Percentiles rank a stretch among this genome's conserved stretches.
Evolutionary conservation across 1,140 invertebrate species (phyloP).

Genomic region (Listronotus bonariensis): DNA sequence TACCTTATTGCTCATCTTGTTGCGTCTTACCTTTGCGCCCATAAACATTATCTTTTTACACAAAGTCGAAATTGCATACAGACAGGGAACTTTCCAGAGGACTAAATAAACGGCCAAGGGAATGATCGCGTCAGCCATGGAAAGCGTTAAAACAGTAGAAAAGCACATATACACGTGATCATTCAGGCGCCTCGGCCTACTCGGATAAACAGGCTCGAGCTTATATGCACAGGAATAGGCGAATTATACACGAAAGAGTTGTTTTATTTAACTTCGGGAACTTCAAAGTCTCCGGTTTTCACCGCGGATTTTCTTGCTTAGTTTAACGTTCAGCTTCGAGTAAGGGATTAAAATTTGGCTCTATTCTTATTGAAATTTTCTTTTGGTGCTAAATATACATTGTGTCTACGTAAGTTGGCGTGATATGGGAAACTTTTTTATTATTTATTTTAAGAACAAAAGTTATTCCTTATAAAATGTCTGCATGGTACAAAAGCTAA

Average conservation of each 20-base stretch:
- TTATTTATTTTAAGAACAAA: no score
- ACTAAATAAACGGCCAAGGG: slow-evolving; percentile 14
- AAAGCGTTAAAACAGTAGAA: slow-evolving; percentile 13
- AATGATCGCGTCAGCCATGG: slow-evolving; percentile 7
- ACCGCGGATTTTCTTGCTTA: slow-evolving; percentile 13
- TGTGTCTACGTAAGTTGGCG: no score
- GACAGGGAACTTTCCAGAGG: slow-evolving; percentile 2
- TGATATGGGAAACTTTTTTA: no score
- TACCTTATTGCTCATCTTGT: no score
- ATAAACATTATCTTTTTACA: slow-evolving; percentile 25
- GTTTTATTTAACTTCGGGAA: slow-evolving; percentile 16
- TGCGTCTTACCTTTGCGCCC: no score
- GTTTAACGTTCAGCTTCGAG: slow-evolving; percentile 5
- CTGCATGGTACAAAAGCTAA: no score
- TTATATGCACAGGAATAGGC: slow-evolving; percentile 15
- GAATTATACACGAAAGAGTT: slow-evolving; percentile 17
- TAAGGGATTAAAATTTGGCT: slow-evolving; percentile 9
- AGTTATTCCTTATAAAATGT: no score
- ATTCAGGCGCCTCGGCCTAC: slow-evolving; percentile 8
- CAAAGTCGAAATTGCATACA: neutral
- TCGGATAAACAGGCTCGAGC: slow-evolving; percentile 12
- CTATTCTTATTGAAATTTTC: slow-evolving; percentile 12
- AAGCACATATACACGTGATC: slow-evolving; percentile 11
- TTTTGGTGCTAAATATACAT: neutral
- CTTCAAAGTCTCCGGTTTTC: slow-evolving; percentile 12